These are phyloP conservation scores for Polymixis flavicincta DNA, from an alignment of 2,888 invertebrate species.

Conservation along the genomic window DNA sequence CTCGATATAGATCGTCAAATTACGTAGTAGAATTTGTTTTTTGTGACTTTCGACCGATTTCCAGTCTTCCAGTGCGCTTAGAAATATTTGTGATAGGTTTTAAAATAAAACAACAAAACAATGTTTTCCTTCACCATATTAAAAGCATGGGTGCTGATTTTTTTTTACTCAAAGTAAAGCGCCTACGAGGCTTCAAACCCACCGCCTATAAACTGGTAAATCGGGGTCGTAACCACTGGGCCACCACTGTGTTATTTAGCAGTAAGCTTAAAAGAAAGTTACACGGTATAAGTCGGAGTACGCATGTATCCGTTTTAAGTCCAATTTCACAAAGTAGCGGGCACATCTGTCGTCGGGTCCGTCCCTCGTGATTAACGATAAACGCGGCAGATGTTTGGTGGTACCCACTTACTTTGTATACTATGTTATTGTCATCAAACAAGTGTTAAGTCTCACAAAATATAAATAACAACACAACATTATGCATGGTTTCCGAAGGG, in stretches of 20 bases:
- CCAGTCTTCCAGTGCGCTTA: background rate
- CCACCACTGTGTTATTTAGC: background rate
- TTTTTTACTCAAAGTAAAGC: too few relatives aligned
- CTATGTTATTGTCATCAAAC: slow-evolving; percentile 16
- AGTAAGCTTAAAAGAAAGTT: background rate
- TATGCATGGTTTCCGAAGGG: too few relatives aligned
- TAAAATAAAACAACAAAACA: too few relatives aligned
- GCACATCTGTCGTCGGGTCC: slow-evolving; percentile 50
- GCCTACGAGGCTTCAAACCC: too few relatives aligned
- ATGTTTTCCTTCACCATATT: too few relatives aligned
- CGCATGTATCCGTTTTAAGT: slow-evolving; percentile 46
- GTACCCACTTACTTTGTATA: slow-evolving; percentile 25
- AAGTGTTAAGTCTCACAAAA: background rate
- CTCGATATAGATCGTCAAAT: too few relatives aligned
- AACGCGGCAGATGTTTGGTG: slow-evolving; percentile 52
- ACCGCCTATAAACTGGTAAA: too few relatives aligned
- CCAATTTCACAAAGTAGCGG: slow-evolving; percentile 55
- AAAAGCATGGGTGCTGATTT: too few relatives aligned
- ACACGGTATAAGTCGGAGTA: background rate
- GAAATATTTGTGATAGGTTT: background rate
- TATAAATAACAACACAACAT: background rate
- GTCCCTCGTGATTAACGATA: slow-evolving; percentile 55
- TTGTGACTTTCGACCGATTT: background rate
- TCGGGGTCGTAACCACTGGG: too few relatives aligned
- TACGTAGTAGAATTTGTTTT: too few relatives aligned